Evolutionary conservation across 2,888 invertebrate species (phyloP).

Genomic region (Cheilosia pagana): DNA sequence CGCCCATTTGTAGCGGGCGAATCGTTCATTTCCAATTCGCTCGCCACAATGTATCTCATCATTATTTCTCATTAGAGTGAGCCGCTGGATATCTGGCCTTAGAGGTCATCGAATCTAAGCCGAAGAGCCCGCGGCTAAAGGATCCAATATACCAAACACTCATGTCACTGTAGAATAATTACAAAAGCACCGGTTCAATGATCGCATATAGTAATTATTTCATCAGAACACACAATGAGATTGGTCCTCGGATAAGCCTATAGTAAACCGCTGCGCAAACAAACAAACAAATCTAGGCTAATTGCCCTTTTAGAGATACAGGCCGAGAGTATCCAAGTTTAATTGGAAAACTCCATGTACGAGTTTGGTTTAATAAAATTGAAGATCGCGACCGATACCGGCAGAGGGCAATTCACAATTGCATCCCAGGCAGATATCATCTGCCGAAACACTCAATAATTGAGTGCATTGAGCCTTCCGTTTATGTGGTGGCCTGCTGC

Average conservation of each 20-base stretch:
- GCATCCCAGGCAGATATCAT: constrained; percentile 71
- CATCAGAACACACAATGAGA: constrained; percentile 66
- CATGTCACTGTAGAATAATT: constrained; percentile 24
- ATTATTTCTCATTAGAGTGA: constrained; percentile 37
- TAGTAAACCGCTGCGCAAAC: constrained; percentile 31
- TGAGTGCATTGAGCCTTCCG: constrained; percentile 74
- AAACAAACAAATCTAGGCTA: constrained; percentile 73
- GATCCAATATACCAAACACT: constrained; percentile 10
- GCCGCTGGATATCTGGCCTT: constrained; percentile 46
- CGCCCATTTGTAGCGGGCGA: not conserved
- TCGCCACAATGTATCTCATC: constrained; percentile 20
- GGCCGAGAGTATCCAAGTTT: constrained; percentile 25
- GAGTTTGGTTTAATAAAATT: constrained; percentile 57
- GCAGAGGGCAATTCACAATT: constrained; percentile 65
- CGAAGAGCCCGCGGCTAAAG: not conserved
- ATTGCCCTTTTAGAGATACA: constrained; percentile 51
- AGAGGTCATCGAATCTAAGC: constrained; percentile 32
- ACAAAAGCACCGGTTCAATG: constrained; percentile 27
- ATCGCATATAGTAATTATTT: constrained; percentile 62
- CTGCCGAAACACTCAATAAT: constrained; percentile 75
- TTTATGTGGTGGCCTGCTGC: constrained; percentile 45
- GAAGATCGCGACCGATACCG: constrained; percentile 68
- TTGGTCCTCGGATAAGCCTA: constrained; percentile 39
- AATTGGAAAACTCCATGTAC: constrained; percentile 46
- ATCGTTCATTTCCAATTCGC: constrained; percentile 21